These are phyloP conservation scores for Odontophorus gujanensis DNA, from an alignment of 2,113 vertebrate species.

Conservation along the genomic window DNA sequence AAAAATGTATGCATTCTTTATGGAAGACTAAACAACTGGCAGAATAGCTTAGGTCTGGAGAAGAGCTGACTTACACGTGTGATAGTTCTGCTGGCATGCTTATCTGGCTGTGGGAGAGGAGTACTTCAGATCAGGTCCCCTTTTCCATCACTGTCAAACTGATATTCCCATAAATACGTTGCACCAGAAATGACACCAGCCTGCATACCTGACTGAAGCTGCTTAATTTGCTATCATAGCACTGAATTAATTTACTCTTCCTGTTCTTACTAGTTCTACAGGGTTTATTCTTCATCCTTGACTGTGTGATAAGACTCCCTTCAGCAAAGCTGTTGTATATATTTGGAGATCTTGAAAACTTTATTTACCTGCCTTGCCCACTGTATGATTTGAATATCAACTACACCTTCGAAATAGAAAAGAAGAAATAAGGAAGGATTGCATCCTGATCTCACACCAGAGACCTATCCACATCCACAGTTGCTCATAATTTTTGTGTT, in stretches of 20 bases:
- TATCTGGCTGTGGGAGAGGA: not conserved
- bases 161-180: not conserved
- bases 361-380: conserved; percentile 28
- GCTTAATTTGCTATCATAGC: not conserved
- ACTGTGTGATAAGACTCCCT: not conserved
- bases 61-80: not conserved
- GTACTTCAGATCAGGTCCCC: not conserved
- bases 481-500: conserved; percentile 53
- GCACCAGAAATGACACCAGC: not conserved
- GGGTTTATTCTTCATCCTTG: not conserved
- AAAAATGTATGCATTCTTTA: conserved; percentile 42
- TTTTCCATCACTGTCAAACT: not conserved
- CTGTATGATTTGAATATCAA: conserved; percentile 5
- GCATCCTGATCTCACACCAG: conserved; percentile 2
- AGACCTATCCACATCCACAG: conserved; percentile 17
- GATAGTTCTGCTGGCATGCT: not conserved
- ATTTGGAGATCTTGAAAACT: not conserved
- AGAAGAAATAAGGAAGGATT: conserved; percentile 30
- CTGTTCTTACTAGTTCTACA: not conserved
- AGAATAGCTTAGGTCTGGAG: not conserved
- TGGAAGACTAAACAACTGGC: conserved; percentile 33
- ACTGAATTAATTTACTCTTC: not conserved
- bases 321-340: not conserved
- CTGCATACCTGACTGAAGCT: not conserved
- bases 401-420: conserved; percentile 20